Evolutionary conservation across 2,797 vertebrate genomes (phyloP), one percentile per base, ranked within the genome.

Genomic region (Astyanax mexicanus): DNA sequence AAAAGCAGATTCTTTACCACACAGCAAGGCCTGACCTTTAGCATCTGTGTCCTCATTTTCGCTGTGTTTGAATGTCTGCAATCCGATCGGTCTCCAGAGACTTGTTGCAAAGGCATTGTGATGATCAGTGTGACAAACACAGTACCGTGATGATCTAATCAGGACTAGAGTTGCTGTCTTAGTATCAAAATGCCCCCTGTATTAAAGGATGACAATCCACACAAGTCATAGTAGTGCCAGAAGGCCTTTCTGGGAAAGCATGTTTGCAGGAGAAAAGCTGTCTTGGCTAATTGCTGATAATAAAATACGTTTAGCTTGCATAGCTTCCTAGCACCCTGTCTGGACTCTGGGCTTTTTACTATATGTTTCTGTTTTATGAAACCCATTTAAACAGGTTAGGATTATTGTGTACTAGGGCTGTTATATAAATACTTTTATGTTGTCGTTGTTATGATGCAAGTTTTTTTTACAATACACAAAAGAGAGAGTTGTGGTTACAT

Each of bases 51-150:
- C 40, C 23, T 68, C 57, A 44, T 70, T 74, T 67, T 78, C 69
- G 51, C 29, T 69, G 61, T 7, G 47, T 80, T 78, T 54, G 69
- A 78, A 72, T 40, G 57, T 74, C 32, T 69, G 78, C 75, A 80
- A 83, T 83, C 42, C 49, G 68, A 80, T 80, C 78, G 69, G 72
- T 58, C 78, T 52, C 75, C 21, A 15, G 78, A 69, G 78, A 52
- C 68, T 23, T 72, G 57, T 68, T 55, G n/a, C 61, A 44, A 66
- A 54, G 27, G 51, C 67, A 21, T 38, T n/a, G 44, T 60, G 57
- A 40, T 57, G 62, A 74, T 55, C 54, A 57, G 69, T 42, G 45
- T 71, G 74, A 80, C 65, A 74, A 74, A 60, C 8, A 52, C 19
- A n/a, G n/a, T n/a, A 10, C 44, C 8, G 27, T 37, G n/a, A 69